Base-by-base conservation (phyloP, 2,888 invertebrate genomes). In the Phragmatobia fuliginosa region DNA sequence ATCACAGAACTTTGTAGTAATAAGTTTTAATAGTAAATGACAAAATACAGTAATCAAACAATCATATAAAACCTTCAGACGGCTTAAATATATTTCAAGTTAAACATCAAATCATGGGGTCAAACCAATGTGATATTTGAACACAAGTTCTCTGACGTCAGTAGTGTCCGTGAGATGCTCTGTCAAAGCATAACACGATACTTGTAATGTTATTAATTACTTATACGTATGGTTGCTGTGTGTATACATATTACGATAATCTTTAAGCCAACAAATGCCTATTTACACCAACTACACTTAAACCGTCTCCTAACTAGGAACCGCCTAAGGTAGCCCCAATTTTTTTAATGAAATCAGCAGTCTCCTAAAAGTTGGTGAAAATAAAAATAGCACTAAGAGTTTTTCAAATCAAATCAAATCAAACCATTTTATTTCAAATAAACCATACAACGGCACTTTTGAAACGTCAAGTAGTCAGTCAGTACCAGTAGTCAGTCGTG, bases 71-170 rank as follows among this genome's bases (percentile, higher is more conserved):
- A 62, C 67, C 70, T 76, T 78, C 63, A 58, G 58, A 45, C 68
- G 38, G 63, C 67, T 81, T 69, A n/a, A n/a, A n/a, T n/a, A 79
- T 79, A 74, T 70, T 71, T 70, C 68, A 70, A 66, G 68, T 66
- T 63, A 81, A 73, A 77, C 68, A 77, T 62, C 64, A 31, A n/a
- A 68, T 66, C 61, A 33, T 79, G 71, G 78, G 83, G 82, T 77
- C 83, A 79, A 72, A 65, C 64, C 80, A 68, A 74, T 67, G 68
- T 70, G 72, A 58, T 82, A 82, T 81, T 81, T 80, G 74, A 76
- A 75, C 80, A 78, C 68, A 66, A 76, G 76, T 70, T 74, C 66
- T 62, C 66, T 87, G 87, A 87, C 87, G 88, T 87, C 85, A 87
- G 78, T 75, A 36, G 28, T 68, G 87, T 85, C 87, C 87, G 61